Evolutionary conservation across 2,797 vertebrate genomes (phyloP), one percentile per base, ranked within the genome.

Genomic region (Chrysocyon brachyurus): DNA sequence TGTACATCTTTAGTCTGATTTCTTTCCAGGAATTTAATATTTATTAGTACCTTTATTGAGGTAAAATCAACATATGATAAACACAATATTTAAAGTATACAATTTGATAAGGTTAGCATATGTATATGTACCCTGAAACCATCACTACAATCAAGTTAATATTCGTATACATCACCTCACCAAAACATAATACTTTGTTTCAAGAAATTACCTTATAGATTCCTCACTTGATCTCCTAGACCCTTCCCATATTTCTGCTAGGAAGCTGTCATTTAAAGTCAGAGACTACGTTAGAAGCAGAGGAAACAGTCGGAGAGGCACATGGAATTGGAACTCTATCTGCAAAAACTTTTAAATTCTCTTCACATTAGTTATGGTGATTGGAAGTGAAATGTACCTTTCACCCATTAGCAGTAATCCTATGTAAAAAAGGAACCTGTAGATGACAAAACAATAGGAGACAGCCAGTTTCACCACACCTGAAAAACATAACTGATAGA

Each of bases 191-290:
- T 86, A 52, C 21, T 84, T 11, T 52, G 17, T 96, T 95, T 94
- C 3, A 52, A 59, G 49, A 86, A 77, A 77, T 77, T 64, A 54
- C 21, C 56, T 73, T 61, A 59, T 66, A 15, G 54, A 15, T 56
- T 93, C 57, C 31, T 96, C 19, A 24, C 6, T 61, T 75, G 17
- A 11, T 81, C 10, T 83, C 36, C 22, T 36, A 11, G 73, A 73
- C 7, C 64, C 31, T 72, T 54, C 40, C 56, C 61, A 68, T 46
- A 77, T 85, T 85, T 5, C 82, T 86, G 36, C 33, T 52, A 83
- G 21, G 16, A 94, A 95, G 22, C 19, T 86, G 12, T 96, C 82
- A 17, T 91, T 92, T 66, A 90, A 82, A 84, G 92, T 95, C 70
- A 95, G 82, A 92, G 52, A 73, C 24, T 63, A 72, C 9, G 3